Conservation (phyloP, 2,797 vertebrate species). For the Echiichthys vipera region DNA sequence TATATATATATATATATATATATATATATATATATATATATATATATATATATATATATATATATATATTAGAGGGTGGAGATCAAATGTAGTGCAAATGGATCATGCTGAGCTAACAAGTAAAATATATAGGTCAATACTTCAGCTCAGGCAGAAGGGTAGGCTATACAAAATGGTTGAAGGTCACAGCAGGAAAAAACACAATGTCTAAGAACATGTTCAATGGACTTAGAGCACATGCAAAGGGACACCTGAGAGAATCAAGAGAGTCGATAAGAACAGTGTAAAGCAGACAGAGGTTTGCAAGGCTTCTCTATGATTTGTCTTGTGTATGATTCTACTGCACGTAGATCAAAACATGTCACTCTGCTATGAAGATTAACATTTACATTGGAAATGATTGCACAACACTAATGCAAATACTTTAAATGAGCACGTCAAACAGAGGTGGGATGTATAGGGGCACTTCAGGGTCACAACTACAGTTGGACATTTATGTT, state of each 20-base stretch:
- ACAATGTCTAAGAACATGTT: neutral
- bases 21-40: too few relatives aligned
- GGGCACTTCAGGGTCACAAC: constrained; percentile 34
- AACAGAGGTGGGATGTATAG: constrained; percentile 7
- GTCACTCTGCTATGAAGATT: neutral
- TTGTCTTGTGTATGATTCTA: neutral
- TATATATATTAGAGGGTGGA: neutral
- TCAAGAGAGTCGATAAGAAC: neutral
- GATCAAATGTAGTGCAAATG: constrained; percentile 44
- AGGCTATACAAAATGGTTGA: neutral
- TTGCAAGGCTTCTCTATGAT: neutral
- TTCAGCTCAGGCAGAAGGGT: neutral
- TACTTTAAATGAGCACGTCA: constrained; percentile 14
- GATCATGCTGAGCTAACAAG: constrained; percentile 27
- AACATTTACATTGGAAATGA: constrained; percentile 21
- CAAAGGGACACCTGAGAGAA: neutral
- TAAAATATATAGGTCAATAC: constrained; percentile 9
- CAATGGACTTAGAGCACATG: neutral
- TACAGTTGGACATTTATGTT: constrained; percentile 23
- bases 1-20: too few relatives aligned
- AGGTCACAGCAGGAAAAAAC: constrained; percentile 16
- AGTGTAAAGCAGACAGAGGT: neutral
- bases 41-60: too few relatives aligned
- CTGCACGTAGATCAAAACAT: neutral
- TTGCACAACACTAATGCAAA: constrained; percentile 36